Evolutionary conservation across 1,140 invertebrate genomes (phyloP).

Genomic region (Leptoteleia sp.): DNA sequence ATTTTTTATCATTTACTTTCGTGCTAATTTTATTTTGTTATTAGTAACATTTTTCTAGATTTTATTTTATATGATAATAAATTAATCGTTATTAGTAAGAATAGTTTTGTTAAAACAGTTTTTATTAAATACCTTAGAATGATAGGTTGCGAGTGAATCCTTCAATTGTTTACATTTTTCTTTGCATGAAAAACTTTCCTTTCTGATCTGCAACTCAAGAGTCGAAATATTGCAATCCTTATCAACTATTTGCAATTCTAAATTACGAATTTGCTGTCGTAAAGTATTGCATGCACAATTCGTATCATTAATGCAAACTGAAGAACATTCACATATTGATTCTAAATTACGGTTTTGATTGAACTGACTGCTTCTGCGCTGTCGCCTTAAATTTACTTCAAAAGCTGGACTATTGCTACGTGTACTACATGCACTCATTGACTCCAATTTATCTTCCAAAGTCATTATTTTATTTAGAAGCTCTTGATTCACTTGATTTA

Average conservation of each 20-base stretch:
- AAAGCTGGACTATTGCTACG: constrained; percentile 67
- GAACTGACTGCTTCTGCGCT: constrained; percentile 69
- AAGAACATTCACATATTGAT: constrained; percentile 35
- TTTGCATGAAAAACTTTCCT: constrained; percentile 72
- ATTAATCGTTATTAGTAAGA: too few species aligned
- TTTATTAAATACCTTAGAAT: too few species aligned
- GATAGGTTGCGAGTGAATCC: too few species aligned
- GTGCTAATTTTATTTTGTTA: too few species aligned
- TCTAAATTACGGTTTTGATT: constrained; percentile 72
- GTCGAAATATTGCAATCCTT: constrained; percentile 72
- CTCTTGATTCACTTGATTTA: constrained; percentile 57
- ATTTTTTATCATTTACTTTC: too few species aligned
- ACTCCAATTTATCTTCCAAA: constrained; percentile 62
- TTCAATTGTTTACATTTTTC: too few species aligned
- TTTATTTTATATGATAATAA: too few species aligned
- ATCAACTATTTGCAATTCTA: constrained; percentile 72
- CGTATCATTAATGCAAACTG: constrained; percentile 16
- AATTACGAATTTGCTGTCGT: constrained; percentile 65
- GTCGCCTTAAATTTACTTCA: constrained; percentile 56
- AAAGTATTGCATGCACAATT: constrained; percentile 57
- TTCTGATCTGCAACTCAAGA: constrained; percentile 72
- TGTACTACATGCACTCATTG: constrained; percentile 52
- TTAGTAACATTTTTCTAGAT: too few species aligned
- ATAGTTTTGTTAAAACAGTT: too few species aligned
- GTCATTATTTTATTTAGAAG: constrained; percentile 57